A percentile compares a stretch with the other conserved stretches of the same genome.
These are phyloP conservation scores for Cybosia mesomella DNA, from an alignment of 2,888 invertebrate genomes.

Conservation along the genomic window DNA sequence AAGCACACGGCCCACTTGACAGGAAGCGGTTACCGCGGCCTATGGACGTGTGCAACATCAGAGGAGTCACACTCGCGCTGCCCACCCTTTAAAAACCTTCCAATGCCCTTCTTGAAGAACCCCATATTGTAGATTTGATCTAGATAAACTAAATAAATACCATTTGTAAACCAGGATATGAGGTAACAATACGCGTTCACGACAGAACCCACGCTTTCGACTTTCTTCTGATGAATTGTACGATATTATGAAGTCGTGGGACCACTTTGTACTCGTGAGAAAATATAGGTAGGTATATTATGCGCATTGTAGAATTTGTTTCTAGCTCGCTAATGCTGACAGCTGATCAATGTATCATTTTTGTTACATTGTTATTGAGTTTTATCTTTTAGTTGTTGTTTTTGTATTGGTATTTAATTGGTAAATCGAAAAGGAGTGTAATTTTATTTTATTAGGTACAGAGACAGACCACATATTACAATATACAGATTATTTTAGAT, in stretches of 20 bases:
- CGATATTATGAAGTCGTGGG: slow-evolving; percentile 52
- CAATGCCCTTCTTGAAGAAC: too few relatives aligned
- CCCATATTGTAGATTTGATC: too few relatives aligned
- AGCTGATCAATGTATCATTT: not conserved
- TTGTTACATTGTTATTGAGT: not conserved
- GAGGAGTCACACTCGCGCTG: too few relatives aligned
- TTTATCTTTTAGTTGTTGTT: not conserved
- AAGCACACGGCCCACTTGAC: too few relatives aligned
- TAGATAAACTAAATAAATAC: slow-evolving; percentile 5
- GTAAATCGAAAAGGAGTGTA: too few relatives aligned
- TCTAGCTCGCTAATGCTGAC: slow-evolving; percentile 6
- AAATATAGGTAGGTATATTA: slow-evolving; percentile 19
- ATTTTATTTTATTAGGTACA: too few relatives aligned
- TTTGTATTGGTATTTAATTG: not conserved
- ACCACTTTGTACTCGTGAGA: slow-evolving; percentile 38
- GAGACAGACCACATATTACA: too few relatives aligned
- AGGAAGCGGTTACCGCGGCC: too few relatives aligned
- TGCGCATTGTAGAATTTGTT: slow-evolving; percentile 13
- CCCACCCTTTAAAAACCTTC: too few relatives aligned
- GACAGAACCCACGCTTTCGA: slow-evolving; percentile 57
- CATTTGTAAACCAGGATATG: slow-evolving; percentile 49
- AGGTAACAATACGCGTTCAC: slow-evolving; percentile 48
- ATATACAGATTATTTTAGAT: too few relatives aligned
- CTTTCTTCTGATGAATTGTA: slow-evolving; percentile 51
- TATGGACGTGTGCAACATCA: too few relatives aligned